Base-by-base conservation (phyloP, 1,140 invertebrate species). In the Neodiprion virginianus region DNA sequence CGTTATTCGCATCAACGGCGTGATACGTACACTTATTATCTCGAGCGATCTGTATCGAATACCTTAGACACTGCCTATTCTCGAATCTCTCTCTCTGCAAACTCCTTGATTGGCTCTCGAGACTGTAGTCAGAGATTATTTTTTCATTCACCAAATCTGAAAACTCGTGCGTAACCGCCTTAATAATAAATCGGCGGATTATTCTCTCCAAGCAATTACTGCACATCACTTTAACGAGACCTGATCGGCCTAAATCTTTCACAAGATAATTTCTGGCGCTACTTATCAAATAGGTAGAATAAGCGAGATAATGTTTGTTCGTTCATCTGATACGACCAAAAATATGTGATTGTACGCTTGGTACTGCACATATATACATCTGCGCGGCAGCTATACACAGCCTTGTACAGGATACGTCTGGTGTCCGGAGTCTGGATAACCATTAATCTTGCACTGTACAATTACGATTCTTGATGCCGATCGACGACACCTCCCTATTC, bases 371-470 rank as follows among this genome's bases (percentile, higher is more conserved):
- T 61, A 61, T 14, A 17, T 61, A 61, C 53, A 61, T 12, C 11
- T 17, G 8, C 53, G 53, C 7, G 53, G n/a, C 11, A 61, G 11
- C 11, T 5, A 17, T 61, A 61, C 17, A 21, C 17, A 21, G 17
- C 53, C 11, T 61, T 14, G n/a, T 61, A 8, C 53, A 61, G 4
- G 53, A 12, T 12, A 61, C 11, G n/a, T 61, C 53, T 8, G 8
- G 8, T 61, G n/a, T 61, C 11, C 0, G 53, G 11, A 61, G n/a
- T 17, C 53, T 12, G 53, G 53, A 61, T 61, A 17, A 61, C n/a
- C 53, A 61, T 61, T 17, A 61, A 61, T 61, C 53, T 61, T 61
- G 53, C 11, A 61, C 53, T 61, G 53, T 61, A 61, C n/a, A 61
- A 61, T 61, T 61, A 12, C 11, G 53, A 14, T 8, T 61, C 53